Base-by-base conservation (phyloP, 2,888 invertebrate genomes). In the Chymomyza amoena region DNA sequence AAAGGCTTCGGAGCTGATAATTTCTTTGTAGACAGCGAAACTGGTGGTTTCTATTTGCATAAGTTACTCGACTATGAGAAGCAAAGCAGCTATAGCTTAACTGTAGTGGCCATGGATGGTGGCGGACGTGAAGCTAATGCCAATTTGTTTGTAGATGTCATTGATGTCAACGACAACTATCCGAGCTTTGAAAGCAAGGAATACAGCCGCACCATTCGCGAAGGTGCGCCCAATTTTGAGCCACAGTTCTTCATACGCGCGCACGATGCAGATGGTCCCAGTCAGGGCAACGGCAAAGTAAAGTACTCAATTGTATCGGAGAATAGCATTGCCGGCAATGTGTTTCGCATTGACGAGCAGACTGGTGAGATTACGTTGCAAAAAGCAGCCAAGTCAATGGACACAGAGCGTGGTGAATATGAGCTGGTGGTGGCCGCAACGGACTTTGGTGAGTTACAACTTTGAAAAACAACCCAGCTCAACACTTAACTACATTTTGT, bases 181-280 rank as follows among this genome's bases (percentile, higher is more conserved):
- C 96, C 96, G 0, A 87, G 93, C 1, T 96, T 96, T 88, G 95
- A 95, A 84, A 93, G 93, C 36, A 84, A 92, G 0, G 95, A 96
- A 77, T 96, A 96, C 80, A 94, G 94, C 28, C 93, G 96, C 67
- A 96, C 95, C 0, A 94, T 97, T 6, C 93, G 95, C 69, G 97
- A 97, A 89, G 95, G 95, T 0, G 95, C 95, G 0, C 93, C 93
- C 0, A 94, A 93, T 77, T 96, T 97, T 89, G 95, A 96, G 77
- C 96, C 97, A 0, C 96, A 96, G 72, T 93, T 97, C 80, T 94
- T 95, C 76, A 94, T 97, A 10, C 93, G 95, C 93, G 97, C 97
- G 0, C 94, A 93, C 1, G 97, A 97, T 90, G 92, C 92, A 15
- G 97, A 97, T 91, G 95, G 96, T 0, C 94, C 94, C 0, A 93